Evolutionary conservation across 2,797 vertebrate genomes (phyloP).

Genomic region (Sebastes steindachneri): DNA sequence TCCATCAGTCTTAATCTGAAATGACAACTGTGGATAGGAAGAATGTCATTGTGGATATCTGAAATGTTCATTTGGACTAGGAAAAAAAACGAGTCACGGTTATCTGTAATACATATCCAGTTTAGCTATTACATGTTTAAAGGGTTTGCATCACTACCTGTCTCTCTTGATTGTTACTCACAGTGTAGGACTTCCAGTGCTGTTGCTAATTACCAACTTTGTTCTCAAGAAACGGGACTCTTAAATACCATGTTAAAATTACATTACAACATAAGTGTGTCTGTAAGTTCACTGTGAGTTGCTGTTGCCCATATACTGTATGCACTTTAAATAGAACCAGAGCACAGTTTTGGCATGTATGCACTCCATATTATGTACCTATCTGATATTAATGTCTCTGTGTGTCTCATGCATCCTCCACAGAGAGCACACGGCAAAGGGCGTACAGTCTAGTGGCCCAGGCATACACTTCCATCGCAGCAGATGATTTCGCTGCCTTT

Average conservation of each 20-base stretch:
- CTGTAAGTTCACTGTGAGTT: not conserved
- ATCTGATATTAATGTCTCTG: not conserved
- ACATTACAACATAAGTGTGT: not conserved
- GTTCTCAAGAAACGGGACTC: constrained; percentile 8
- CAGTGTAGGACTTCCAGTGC: not conserved
- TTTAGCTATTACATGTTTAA: too few species aligned
- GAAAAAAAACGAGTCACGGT: too few species aligned
- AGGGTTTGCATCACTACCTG: too few species aligned
- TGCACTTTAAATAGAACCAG: constrained; percentile 18
- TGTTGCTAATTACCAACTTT: not conserved
- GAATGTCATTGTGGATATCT: too few species aligned
- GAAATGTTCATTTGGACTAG: too few species aligned
- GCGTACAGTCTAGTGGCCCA: constrained; percentile 95
- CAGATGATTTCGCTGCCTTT: constrained; percentile 94
- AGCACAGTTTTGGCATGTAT: not conserved
- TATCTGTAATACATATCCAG: too few species aligned
- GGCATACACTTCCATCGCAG: constrained; percentile 95
- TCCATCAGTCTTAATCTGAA: too few species aligned
- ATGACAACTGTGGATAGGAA: too few species aligned
- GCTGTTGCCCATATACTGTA: not conserved
- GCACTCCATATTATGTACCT: not conserved
- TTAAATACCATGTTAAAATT: not conserved
- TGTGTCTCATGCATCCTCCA: not conserved
- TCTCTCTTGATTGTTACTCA: not conserved
- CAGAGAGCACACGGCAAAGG: constrained; percentile 89